Percentiles rank a stretch among this genome's conserved stretches.
phyloP scores from a whole-genome alignment of 2,113 vertebrate species.

The Thinocorus orbignyianus region DNA sequence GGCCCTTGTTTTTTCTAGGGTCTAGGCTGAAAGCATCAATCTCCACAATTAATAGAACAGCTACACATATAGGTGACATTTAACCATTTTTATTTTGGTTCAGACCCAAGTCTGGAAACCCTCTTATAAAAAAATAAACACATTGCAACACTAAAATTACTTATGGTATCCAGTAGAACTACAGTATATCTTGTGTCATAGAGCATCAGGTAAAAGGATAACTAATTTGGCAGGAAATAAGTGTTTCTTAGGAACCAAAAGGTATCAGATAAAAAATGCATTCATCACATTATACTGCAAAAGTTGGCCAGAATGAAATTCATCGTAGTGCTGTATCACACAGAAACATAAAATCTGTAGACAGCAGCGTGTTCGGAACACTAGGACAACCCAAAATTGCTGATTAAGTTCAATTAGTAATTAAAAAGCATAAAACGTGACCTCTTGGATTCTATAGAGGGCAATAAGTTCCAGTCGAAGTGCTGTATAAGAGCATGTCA shows the following conservation, averaged over 20 bases:
- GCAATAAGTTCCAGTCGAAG: not conserved
- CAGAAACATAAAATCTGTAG: not conserved
- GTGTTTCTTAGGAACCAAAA: constrained; percentile 2
- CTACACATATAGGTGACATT: not conserved
- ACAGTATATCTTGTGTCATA: not conserved
- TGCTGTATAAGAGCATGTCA: not conserved
- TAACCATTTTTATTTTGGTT: not conserved
- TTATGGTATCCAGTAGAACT: not conserved
- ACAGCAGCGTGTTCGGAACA: not conserved
- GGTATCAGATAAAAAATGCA: not conserved
- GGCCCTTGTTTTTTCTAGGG: not conserved
- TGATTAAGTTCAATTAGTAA: not conserved
- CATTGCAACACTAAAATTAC: not conserved
- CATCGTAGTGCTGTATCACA: not conserved
- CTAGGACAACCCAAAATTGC: not conserved
- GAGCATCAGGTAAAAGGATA: not conserved
- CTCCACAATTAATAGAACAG: not conserved
- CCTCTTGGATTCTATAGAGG: not conserved
- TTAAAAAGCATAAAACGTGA: not conserved
- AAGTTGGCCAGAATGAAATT: not conserved
- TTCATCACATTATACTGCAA: not conserved
- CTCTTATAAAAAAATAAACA: not conserved
- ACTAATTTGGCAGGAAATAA: not conserved
- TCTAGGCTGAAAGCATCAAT: not conserved
- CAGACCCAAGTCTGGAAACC: not conserved